Evolutionary conservation across 2,888 invertebrate genomes (phyloP).

Genomic region (Caenorhabditis zanzibari): DNA sequence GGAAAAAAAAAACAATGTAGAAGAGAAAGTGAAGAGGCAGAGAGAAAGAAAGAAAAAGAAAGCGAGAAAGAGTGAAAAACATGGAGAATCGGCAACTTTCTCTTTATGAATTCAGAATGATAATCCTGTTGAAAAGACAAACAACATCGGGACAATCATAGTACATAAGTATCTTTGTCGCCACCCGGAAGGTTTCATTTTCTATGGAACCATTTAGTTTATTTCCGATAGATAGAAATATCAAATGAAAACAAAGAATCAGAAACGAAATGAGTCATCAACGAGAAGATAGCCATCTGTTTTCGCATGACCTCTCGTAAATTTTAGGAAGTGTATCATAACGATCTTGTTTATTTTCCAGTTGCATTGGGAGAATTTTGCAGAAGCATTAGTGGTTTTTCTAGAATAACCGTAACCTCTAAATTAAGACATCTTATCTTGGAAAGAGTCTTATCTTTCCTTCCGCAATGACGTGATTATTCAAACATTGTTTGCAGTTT

Average conservation of each 20-base stretch:
- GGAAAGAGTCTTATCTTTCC: neutral
- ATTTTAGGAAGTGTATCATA: neutral
- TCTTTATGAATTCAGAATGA: neutral
- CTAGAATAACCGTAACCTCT: neutral
- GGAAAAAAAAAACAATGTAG: constrained; percentile 19
- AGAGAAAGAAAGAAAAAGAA: constrained; percentile 24
- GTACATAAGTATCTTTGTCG: neutral
- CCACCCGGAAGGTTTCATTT: too few relatives aligned
- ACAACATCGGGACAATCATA: neutral
- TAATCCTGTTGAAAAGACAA: neutral
- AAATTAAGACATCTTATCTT: neutral
- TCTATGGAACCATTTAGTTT: too few relatives aligned
- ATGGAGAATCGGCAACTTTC: neutral
- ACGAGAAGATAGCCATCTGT: neutral
- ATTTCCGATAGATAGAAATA: neutral
- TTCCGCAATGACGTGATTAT: neutral
- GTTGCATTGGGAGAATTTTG: too few relatives aligned
- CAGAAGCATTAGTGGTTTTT: too few relatives aligned
- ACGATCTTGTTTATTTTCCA: neutral
- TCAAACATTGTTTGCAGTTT: neutral
- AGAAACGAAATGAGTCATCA: constrained; percentile 7
- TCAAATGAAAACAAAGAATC: neutral
- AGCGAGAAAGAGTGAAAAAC: neutral
- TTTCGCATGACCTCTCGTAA: constrained; percentile 10
- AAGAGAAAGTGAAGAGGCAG: constrained; percentile 10